phyloP scores from a whole-genome alignment of 1,140 invertebrate genomes.

The Drosophila nikananu region DNA sequence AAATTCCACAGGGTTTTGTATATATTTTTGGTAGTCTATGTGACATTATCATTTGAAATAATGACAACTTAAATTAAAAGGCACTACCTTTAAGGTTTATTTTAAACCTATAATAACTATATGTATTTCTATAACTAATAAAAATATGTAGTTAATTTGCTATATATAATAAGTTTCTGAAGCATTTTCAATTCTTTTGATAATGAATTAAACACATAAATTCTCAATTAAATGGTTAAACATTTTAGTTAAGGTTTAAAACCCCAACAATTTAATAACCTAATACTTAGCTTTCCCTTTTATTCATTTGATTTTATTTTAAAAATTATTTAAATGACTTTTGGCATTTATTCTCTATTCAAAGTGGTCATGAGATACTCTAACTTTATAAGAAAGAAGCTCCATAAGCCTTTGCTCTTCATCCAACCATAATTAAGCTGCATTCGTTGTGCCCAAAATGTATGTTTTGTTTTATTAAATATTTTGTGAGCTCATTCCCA shows the following conservation, averaged over 20 bases:
- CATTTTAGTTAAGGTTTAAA: not conserved
- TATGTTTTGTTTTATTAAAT: slow-evolving; percentile 15
- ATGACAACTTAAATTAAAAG: not conserved
- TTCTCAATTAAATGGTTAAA: not conserved
- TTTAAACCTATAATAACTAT: not conserved
- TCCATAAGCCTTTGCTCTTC: not conserved
- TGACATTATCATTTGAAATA: not conserved
- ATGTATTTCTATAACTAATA: not conserved
- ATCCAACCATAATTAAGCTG: not conserved
- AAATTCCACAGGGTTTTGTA: not conserved
- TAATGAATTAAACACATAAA: not conserved
- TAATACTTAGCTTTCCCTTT: no score
- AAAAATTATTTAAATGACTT: not conserved
- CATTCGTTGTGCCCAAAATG: not conserved
- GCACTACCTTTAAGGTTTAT: not conserved
- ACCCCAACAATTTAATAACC: no score
- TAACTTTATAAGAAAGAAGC: no score
- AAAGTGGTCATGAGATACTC: not conserved
- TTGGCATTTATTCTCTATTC: not conserved
- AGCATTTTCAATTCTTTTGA: not conserved
- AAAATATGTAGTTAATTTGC: not conserved
- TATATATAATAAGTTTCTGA: not conserved
- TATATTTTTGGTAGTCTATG: not conserved
- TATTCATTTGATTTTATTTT: not conserved
- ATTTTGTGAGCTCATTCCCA: slow-evolving; percentile 16